phyloP scores from a whole-genome alignment of 2,113 vertebrate genomes.

The Psophia crepitans region DNA sequence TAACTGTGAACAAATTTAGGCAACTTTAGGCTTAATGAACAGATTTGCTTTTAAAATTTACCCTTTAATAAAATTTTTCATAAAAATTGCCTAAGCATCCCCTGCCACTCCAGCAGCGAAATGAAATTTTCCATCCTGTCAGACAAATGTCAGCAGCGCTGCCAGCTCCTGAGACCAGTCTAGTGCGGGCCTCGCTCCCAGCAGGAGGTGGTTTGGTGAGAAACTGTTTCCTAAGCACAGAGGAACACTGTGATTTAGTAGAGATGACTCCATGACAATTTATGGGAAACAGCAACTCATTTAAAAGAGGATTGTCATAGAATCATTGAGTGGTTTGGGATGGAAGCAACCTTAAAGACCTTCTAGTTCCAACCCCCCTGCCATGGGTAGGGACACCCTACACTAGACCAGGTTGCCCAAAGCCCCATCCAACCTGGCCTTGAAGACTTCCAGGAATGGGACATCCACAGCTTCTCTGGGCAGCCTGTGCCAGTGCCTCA shows the following conservation, averaged over 20 bases:
- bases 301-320: not conserved
- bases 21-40: not conserved
- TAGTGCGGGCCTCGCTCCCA: not conserved
- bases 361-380: too few species aligned
- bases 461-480: too few species aligned
- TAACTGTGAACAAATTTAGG: not conserved
- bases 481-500: too few species aligned
- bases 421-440: too few species aligned
- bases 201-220: not conserved
- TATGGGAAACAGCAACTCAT: not conserved
- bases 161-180: fast-evolving
- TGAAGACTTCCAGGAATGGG: too few species aligned
- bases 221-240: not conserved
- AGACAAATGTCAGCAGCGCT: not conserved
- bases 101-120: not conserved
- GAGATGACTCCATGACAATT: not conserved
- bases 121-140: not conserved
- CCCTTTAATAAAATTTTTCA: not conserved
- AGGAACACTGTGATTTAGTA: not conserved
- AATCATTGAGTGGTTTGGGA: too few species aligned
- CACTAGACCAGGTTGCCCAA: too few species aligned
- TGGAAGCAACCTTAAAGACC: too few species aligned
- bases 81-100: not conserved
- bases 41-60: not conserved
- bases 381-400: too few species aligned